phyloP scores from a whole-genome alignment of 2,113 vertebrate genomes.

The Mustela nigripes region DNA sequence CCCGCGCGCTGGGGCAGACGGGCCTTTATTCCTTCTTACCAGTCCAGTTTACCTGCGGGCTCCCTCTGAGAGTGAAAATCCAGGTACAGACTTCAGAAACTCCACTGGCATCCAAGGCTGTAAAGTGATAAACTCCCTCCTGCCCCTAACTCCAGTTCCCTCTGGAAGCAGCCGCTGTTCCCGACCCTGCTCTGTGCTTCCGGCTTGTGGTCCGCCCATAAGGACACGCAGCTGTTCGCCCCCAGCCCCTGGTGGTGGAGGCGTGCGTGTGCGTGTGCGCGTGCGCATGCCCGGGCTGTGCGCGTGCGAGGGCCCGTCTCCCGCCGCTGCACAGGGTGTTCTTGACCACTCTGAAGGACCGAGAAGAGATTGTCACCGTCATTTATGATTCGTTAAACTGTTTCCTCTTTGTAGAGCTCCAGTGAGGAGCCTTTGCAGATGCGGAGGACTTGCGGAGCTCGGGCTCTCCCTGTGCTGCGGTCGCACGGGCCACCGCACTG shows the following conservation, averaged over 20 bases:
- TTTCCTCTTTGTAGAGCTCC: not conserved
- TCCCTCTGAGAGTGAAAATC: not conserved
- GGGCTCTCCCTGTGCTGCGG: no score
- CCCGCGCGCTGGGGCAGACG: not conserved
- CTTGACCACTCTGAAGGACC: not conserved
- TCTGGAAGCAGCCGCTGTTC: fast-evolving
- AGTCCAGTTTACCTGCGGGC: not conserved
- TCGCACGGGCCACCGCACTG: not conserved
- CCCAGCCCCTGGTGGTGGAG: no score
- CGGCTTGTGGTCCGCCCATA: fast-evolving
- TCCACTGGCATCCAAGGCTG: fast-evolving
- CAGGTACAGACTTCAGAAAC: fast-evolving
- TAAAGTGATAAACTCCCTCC: not conserved
- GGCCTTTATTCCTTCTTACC: not conserved
- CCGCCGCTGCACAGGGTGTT: not conserved
- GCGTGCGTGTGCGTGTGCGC: no score
- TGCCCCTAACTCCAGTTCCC: not conserved
- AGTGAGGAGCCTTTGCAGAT: not conserved
- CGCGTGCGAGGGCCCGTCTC: no score
- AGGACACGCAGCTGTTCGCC: fast-evolving
- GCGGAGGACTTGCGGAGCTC: not conserved
- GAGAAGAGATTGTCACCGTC: not conserved
- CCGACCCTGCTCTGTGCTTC: not conserved
- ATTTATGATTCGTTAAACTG: not conserved
- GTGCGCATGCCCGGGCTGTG: no score